Evolutionary conservation across 2,888 invertebrate species (phyloP).

Genomic region (Drosophila merina): DNA sequence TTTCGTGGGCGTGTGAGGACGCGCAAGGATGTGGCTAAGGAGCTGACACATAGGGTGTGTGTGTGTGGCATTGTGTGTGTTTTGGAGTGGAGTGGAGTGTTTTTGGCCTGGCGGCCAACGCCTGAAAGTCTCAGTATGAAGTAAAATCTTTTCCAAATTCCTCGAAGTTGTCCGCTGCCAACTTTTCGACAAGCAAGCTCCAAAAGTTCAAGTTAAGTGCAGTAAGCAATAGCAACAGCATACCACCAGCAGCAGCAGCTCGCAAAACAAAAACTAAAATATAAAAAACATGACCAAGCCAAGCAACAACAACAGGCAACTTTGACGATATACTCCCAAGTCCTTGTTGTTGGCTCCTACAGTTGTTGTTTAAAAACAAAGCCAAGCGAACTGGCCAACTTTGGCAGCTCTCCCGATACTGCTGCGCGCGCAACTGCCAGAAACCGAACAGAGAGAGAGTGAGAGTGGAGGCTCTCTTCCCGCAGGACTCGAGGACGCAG

Average conservation of each 20-base stretch:
- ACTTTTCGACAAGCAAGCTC: constrained; percentile 49
- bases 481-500: constrained; percentile 66
- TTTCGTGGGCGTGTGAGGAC: constrained; percentile 41
- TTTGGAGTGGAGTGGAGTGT: constrained; percentile 9
- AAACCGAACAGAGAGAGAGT: constrained; percentile 6
- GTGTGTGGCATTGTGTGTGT: constrained; percentile 12
- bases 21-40: constrained; percentile 33
- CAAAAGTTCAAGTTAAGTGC: constrained; percentile 61
- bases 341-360: constrained; percentile 25
- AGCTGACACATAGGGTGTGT: constrained; percentile 29
- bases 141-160: constrained; percentile 59
- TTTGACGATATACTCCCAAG: constrained; percentile 17
- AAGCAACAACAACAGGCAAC: constrained; percentile 20
- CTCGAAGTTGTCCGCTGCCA: constrained; percentile 65
- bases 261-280: neutral
- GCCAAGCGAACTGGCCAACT: constrained; percentile 38
- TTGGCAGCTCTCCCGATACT: constrained; percentile 39
- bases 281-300: constrained; percentile 26
- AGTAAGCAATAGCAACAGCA: constrained; percentile 40
- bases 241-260: constrained; percentile 21
- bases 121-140: constrained; percentile 52
- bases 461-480: constrained; percentile 50
- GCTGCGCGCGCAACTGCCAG: constrained; percentile 66
- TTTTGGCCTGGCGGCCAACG: constrained; percentile 50
- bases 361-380: constrained; percentile 63